Evolutionary conservation across 1,140 invertebrate species (phyloP), one percentile per base, ranked within the genome.

Genomic region (Hyles euphorbiae): DNA sequence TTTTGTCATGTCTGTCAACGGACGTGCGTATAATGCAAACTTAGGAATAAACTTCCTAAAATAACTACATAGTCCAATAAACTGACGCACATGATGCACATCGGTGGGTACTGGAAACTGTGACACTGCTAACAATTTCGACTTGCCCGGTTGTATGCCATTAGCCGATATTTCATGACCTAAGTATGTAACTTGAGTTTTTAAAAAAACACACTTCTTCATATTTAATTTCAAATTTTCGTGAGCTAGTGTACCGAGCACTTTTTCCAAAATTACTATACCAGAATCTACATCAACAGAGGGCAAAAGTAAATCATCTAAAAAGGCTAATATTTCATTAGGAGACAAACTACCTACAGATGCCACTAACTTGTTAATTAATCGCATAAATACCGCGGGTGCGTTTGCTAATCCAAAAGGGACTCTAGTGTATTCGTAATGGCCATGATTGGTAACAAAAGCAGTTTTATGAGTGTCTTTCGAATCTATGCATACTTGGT

Each of bases 401-500:
- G 61, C 57, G 44, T 75, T 76, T 3, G 63, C 66, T 44, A 79
- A 48, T 5, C 76, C 78, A 60, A 80, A 80, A 0, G 75, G 77
- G 34, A 78, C 62, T 3, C 63, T 54, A 6, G 58, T 47, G 58
- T 72, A 83, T 56, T 76, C 71, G 43, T 65, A 91, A 34, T 78
- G 72, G 4, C 86, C 77, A 10, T 74, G 40, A 1, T 70, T 73
- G 47, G 70, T 78, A 3, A 75, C 62, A 55, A 87, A 86, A 2
- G 78, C 68, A 0, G 76, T 78, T 53, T 78, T 68, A n/a, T 71
- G 68, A 22, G 72, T 74, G n/a, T n/a, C n/a, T n/a, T n/a, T n/a
- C 1, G 67, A 68, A 2, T 74, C 54, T 5, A 61, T n/a, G 3
- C 45, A 12, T 6, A 91, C 67, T 60, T 92, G 89, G 63, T 83